Percentiles rank a stretch among this genome's conserved stretches.
Conservation (phyloP, 2,113 vertebrate genomes). For the Hucho hucho region DNA sequence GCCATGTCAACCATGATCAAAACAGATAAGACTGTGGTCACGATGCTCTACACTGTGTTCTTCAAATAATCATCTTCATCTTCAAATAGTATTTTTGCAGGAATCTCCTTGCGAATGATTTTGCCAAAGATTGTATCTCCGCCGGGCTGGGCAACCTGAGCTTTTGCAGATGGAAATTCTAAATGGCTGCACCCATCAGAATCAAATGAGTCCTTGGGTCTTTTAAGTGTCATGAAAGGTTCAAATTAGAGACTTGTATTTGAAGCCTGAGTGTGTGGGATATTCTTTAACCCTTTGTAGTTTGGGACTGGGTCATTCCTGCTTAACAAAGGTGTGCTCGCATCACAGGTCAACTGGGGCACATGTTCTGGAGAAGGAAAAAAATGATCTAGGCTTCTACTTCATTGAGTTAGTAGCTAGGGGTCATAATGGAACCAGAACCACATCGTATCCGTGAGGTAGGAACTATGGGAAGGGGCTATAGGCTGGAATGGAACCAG, state of each 20-base stretch:
- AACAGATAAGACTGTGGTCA: conserved; percentile 57
- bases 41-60: conserved; percentile 13
- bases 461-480: no score
- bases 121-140: no score
- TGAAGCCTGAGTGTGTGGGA: conserved; percentile 70
- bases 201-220: conserved; percentile 69
- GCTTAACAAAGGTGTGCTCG: conserved; percentile 62
- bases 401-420: no score
- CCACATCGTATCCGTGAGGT: no score
- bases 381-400: no score
- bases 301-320: conserved; percentile 64
- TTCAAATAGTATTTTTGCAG: no score
- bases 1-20: conserved; percentile 59
- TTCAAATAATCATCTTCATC: no score
- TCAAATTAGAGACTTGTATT: conserved; percentile 74
- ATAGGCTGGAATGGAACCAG: no score
- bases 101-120: no score
- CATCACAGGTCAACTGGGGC: conserved; percentile 69
- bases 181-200: conserved; percentile 68
- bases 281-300: conserved; percentile 66
- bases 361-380: no score
- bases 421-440: no score
- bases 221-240: conserved; percentile 75
- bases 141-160: no score
- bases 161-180: conserved; percentile 50